Base-by-base conservation (phyloP, 2,113 vertebrate species). In the Acrocephalus kingi region DNA sequence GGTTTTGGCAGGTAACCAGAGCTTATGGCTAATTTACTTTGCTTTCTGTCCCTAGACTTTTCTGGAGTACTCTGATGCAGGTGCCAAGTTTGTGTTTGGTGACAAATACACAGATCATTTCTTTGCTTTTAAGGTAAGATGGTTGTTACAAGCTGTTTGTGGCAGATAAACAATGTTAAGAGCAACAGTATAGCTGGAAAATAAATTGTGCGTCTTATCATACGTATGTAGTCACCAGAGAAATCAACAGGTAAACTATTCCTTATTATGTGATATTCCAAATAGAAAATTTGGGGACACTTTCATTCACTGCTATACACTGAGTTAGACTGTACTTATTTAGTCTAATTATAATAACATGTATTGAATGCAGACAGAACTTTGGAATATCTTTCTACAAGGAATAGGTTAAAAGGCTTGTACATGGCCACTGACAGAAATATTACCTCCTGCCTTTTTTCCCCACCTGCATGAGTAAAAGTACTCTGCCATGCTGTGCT, bases 121-220 rank as follows among this genome's bases (percentile, higher is more conserved):
- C 79, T 98, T 99, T 67, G 98, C 98, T 80, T 99, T 99, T 96
- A 98, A 98, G 99, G 98, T 99, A 98, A 97, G 96, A 46, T 8
- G 18, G 11, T 20, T 52, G 69, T 52, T 67, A 30, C 22, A 21
- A 21, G 6, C 14, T 27, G 1, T 55, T 20, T 25, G 3, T 78
- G 69, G 23, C 35, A 46, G 48, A 52, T 9, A 66, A 17, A 63
- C 22, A 46, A 28, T 21, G 35, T 51, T 43, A 80, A 80, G 43
- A 66, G 18, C 13, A 77, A 45, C 4, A 17, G 22, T 20, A 49
- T 22, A 16, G 2, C 17, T 74, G 9, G 24, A 13, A 92, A 71
- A 73, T 37, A 39, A 49, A 72, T 67, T 68, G 3, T 22, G 25
- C 56, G 15, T 48, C 6, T 61, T 81, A 23, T 35, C 3, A 61